A percentile compares a stretch with the other conserved stretches of the same genome.
These are phyloP conservation scores for Conger conger DNA, from an alignment of 2,113 vertebrate genomes.

Conservation along the genomic window DNA sequence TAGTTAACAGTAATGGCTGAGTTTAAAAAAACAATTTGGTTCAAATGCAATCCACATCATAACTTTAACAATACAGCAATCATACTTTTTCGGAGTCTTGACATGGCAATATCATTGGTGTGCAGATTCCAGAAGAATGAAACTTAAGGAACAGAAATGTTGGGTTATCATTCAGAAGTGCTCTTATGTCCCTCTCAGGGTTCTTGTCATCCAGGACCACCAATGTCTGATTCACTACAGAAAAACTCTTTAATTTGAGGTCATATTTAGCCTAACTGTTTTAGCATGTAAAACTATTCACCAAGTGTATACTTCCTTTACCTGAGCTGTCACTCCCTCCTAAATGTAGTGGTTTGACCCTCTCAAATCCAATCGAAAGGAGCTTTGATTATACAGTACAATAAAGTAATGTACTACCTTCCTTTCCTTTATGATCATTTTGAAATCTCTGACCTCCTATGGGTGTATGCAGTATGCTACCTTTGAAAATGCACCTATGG, in stretches of 20 bases:
- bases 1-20: not conserved
- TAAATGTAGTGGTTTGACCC: not conserved
- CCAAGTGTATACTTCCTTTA: not conserved
- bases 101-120: not conserved
- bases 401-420: not conserved
- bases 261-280: not conserved
- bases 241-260: not conserved
- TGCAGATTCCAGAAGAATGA: not conserved
- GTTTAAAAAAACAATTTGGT: not conserved
- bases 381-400: not conserved
- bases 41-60: not conserved
- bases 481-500: no score
- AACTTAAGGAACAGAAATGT: not conserved
- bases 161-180: not conserved
- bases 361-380: not conserved
- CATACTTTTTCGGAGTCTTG: not conserved
- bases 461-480: not conserved
- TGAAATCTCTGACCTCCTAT: not conserved
- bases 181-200: not conserved
- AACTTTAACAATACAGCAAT: not conserved
- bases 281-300: not conserved
- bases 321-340: no score
- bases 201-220: not conserved
- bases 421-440: not conserved
- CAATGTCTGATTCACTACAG: not conserved